Conservation (phyloP, 2,888 invertebrate genomes). For the Xylota sylvarum region DNA sequence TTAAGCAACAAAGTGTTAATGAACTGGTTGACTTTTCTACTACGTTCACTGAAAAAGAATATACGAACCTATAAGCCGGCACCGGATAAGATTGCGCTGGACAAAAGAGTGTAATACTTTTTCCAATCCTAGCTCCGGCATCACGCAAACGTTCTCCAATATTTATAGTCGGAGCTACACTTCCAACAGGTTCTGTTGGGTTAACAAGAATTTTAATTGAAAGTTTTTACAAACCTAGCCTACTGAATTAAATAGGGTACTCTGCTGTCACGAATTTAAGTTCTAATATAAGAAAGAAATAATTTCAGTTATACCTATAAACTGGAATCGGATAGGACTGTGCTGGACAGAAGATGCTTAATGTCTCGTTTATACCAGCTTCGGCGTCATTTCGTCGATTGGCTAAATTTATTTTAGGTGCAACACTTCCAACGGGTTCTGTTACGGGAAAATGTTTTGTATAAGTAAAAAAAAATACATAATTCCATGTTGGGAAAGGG, state of each 20-base stretch:
- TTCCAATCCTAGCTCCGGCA: conserved; percentile 85
- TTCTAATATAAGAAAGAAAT: conserved; percentile 81
- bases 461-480: background rate
- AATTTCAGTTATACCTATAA: conserved; percentile 85
- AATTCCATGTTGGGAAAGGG: conserved; percentile 10
- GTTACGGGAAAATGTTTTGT: conserved; percentile 10
- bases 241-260: conserved; percentile 86
- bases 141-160: conserved; percentile 88
- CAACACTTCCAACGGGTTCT: conserved; percentile 87
- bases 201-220: conserved; percentile 14
- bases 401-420: conserved; percentile 86
- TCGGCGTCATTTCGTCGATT: conserved; percentile 88
- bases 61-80: conserved; percentile 88
- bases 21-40: no score
- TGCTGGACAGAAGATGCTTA: conserved; percentile 91
- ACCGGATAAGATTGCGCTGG: conserved; percentile 92
- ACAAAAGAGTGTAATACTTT: conserved; percentile 88
- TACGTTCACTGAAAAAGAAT: background rate
- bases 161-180: conserved; percentile 88
- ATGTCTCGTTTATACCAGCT: conserved; percentile 82
- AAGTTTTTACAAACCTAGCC: background rate
- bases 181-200: conserved; percentile 85
- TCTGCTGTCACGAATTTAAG: conserved; percentile 85
- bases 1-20: no score
- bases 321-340: conserved; percentile 89